Base-by-base conservation (phyloP, 2,888 invertebrate genomes). In the Morinoia aosen region DNA sequence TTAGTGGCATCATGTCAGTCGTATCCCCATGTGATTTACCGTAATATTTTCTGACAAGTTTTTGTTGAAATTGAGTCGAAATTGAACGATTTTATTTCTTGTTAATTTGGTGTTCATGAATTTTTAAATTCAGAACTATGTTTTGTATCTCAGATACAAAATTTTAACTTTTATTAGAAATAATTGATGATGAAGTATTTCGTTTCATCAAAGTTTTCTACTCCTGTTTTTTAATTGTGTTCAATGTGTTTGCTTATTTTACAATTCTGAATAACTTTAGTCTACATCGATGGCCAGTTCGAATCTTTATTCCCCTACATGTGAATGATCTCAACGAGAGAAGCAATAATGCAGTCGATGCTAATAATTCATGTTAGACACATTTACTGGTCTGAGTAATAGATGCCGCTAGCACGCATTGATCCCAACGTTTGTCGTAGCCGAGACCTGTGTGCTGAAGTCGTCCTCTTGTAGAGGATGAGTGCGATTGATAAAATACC, bases 271-370 rank as follows among this genome's bases (percentile, higher is more conserved):
- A 33, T 8, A 10, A 33, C 25, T 76, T 76, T 2, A 76, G 25
- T 76, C 25, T 10, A 10, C 25, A 25, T 25, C 25, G 76, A 33
- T 76, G 76, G 25, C 76, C 25, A 76, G 76, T 33, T 76, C 7
- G 16, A 2, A 25, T 76, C 76, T 25, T 3, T 10, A 76, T 76
- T 33, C 25, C 25, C 76, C 25, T 76, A 76, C 76, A 25, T 33
- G 76, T 76, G 76, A 76, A 16, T 10, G 76, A 76, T 76, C 76
- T 76, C 76, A 76, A 76, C 76, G 76, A 76, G 76, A 76, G 25
- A 76, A 76, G 76, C 76, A 76, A 76, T 76, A 76, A 76, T 76
- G 76, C 33, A 76, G 76, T 76, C 76, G 33, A 76, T 76, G 76
- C 76, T 76, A 1, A 10, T 76, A 25, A 33, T 76, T 76, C 76